A percentile compares a stretch with the other conserved stretches of the same genome.
These are phyloP conservation scores for Physella acuta DNA, from an alignment of 1,140 invertebrate species.

Conservation along the genomic window DNA sequence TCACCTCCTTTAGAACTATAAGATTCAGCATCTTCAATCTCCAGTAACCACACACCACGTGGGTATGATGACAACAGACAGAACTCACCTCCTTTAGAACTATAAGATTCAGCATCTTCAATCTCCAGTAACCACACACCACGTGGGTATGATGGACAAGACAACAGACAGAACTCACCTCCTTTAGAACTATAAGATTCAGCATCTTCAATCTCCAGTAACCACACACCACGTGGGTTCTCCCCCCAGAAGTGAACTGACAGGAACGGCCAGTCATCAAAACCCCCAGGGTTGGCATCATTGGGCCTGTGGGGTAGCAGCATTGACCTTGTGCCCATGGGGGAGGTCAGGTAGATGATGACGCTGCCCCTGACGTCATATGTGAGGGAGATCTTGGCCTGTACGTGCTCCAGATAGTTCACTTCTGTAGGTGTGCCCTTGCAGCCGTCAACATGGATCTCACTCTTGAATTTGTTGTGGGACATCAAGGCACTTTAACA, in stretches of 20 bases:
- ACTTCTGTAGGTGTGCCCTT: constrained; percentile 57
- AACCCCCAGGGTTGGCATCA: constrained; percentile 37
- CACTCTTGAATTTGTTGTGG: background rate
- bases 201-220: constrained; percentile 36
- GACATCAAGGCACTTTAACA: background rate
- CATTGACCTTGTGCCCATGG: constrained; percentile 34
- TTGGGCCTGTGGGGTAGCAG: constrained; percentile 35
- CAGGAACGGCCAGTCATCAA: constrained; percentile 72
- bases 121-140: constrained; percentile 44
- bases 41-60: constrained; percentile 40
- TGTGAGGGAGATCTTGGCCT: constrained; percentile 61
- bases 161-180: too few species aligned
- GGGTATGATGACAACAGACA: too few species aligned
- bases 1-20: background rate
- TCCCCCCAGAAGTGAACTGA: constrained; percentile 71
- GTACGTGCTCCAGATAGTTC: constrained; percentile 90
- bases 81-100: background rate
- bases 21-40: constrained; percentile 33
- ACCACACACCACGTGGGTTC: constrained; percentile 44
- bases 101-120: constrained; percentile 27
- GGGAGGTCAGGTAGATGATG: constrained; percentile 67
- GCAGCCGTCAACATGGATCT: constrained; percentile 59
- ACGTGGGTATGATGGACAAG: too few species aligned
- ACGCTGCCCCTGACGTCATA: constrained; percentile 80
- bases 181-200: constrained; percentile 9